A percentile compares a stretch with the other conserved stretches of the same genome.
These are phyloP conservation scores for Drosophila baimaii DNA, from an alignment of 1,140 invertebrate genomes.

Conservation along the genomic window DNA sequence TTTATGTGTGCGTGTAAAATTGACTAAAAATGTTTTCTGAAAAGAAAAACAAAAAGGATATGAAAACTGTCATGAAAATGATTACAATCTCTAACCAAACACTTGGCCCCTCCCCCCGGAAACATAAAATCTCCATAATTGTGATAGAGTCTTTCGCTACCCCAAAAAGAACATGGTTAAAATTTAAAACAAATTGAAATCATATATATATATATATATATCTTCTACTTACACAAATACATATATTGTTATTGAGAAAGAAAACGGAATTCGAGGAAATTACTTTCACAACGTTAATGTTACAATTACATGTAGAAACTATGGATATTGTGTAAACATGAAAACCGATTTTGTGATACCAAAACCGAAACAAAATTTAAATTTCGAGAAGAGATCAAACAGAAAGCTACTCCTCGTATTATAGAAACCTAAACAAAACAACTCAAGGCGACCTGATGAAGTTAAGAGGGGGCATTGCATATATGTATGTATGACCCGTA, in stretches of 20 bases:
- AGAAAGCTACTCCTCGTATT: conserved; percentile 7
- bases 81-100: conserved; percentile 57
- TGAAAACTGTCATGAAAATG: conserved; percentile 43
- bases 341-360: conserved; percentile 53
- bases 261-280: conserved; percentile 39
- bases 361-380: conserved; percentile 39
- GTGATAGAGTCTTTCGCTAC: conserved; percentile 72
- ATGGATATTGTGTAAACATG: conserved; percentile 37
- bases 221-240: conserved; percentile 13
- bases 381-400: conserved; percentile 50
- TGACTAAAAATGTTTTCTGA: conserved; percentile 26
- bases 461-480: conserved; percentile 29
- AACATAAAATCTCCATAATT: conserved; percentile 68
- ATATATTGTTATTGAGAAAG: conserved; percentile 29
- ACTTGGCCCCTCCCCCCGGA: conserved; percentile 20
- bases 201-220: conserved; percentile 16
- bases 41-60: conserved; percentile 35
- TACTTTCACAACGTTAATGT: conserved; percentile 24
- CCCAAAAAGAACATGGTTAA: conserved; percentile 33
- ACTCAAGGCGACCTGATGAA: conserved; percentile 75
- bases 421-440: conserved; percentile 34
- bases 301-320: conserved; percentile 25
- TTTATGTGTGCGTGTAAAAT: conserved; percentile 51
- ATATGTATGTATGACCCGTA: conserved; percentile 19
- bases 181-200: conserved; percentile 20